Conservation (phyloP, 2,113 vertebrate species). For the Arothron firmamentum region DNA sequence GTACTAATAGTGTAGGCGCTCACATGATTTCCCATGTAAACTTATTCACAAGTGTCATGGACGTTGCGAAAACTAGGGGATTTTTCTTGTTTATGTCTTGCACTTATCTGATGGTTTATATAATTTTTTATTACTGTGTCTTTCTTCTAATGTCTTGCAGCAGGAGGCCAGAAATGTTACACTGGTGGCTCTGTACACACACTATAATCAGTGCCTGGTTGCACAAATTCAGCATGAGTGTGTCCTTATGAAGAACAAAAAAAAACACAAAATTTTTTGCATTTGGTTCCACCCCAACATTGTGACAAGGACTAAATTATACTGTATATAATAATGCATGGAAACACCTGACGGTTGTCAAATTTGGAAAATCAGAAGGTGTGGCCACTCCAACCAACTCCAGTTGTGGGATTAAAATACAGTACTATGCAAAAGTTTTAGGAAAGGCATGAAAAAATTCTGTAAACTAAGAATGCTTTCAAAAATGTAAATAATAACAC, state of each 20-base stretch:
- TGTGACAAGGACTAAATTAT: constrained; percentile 33
- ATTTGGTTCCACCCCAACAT: constrained; percentile 21
- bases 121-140: constrained; percentile 28
- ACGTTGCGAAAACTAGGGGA: background rate
- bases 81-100: constrained; percentile 31
- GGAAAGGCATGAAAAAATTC: background rate
- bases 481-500: too few species aligned
- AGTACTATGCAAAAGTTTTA: too few species aligned
- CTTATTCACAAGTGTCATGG: constrained; percentile 13
- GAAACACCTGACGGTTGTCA: constrained; percentile 37
- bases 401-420: constrained; percentile 48
- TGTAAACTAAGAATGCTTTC: constrained; percentile 5
- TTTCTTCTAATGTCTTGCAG: constrained; percentile 13
- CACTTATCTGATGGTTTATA: constrained; percentile 30
- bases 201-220: constrained; percentile 1
- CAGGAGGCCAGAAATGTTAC: constrained; percentile 20
- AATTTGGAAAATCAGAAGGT: constrained; percentile 48
- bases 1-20: constrained; percentile 10
- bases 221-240: background rate
- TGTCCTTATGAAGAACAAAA: constrained; percentile 17
- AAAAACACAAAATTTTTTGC: background rate
- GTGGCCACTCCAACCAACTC: constrained; percentile 27
- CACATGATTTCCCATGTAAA: constrained; percentile 19
- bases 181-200: constrained; percentile 13
- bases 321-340: constrained; percentile 10